These are phyloP conservation scores for Temnothorax nylanderi DNA, from an alignment of 1,140 invertebrate genomes.

Conservation along the genomic window DNA sequence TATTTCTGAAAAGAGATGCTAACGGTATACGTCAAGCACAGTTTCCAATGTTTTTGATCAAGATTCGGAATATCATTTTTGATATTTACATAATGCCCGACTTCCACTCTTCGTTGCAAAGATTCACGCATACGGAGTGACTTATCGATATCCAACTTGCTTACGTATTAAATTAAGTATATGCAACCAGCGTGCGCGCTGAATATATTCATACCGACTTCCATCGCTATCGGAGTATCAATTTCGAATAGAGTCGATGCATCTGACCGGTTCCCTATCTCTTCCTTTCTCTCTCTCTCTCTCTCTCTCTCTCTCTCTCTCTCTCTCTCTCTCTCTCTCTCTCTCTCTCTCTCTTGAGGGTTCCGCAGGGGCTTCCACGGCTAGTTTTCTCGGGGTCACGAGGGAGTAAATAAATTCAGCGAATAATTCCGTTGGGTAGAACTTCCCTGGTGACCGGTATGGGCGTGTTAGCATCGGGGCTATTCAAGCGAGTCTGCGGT, in stretches of 20 bases:
- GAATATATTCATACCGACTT: conserved; percentile 50
- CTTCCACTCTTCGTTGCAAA: neutral
- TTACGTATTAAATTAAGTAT: conserved; percentile 45
- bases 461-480: conserved; percentile 77
- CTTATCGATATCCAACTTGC: neutral
- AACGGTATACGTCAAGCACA: neutral
- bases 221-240: conserved; percentile 67
- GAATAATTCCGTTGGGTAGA: conserved; percentile 75
- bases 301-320: conserved; percentile 4
- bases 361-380: conserved; percentile 46
- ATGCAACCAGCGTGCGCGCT: conserved; percentile 20
- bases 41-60: neutral
- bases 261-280: conserved; percentile 62
- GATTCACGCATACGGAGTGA: neutral
- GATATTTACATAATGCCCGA: conserved; percentile 7
- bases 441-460: conserved; percentile 74
- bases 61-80: neutral
- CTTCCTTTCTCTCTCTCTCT: neutral
- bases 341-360: neutral
- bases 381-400: conserved; percentile 74
- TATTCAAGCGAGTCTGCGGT: conserved; percentile 79
- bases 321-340: conserved; percentile 10
- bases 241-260: conserved; percentile 66
- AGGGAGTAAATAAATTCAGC: conserved; percentile 79
- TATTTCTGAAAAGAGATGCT: neutral